Evolutionary conservation across 1,140 invertebrate species (phyloP), one percentile per base, ranked within the genome.

Genomic region (Phortica variegata): DNA sequence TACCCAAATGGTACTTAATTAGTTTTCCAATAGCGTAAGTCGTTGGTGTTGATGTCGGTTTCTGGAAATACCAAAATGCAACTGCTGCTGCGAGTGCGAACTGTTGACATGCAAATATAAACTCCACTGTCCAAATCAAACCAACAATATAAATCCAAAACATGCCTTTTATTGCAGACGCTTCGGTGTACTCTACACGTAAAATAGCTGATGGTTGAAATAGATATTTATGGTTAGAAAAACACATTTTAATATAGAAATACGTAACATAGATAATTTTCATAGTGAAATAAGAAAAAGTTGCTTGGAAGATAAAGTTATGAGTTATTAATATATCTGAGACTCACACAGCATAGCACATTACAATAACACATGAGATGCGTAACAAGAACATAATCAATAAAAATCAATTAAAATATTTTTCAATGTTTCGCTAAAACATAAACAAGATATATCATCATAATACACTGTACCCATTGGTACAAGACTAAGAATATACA

Each of bases 101-200:
- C 69, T 91, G 88, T 75, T 95, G 91, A 72, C 91, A 94, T 21
- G 88, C 89, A 54, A 93, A 84, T 54, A 95, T 93, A 69, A 95
- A 95, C 79, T 95, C 91, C 15, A 88, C 87, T 1, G 85, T 85
- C 93, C 92, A 95, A 44, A 96, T 83, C 1, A 95, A 78, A 16
- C 89, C 91, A 37, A 95, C 85, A 10, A 95, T 80, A 72, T 93
- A 92, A 47, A 93, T 83, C 90, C 91, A 95, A 87, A 92, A 94
- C 87, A 91, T 89, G 46, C 89, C 88, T 58, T 88, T 87, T 13
- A 94, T 84, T 81, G 87, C 89, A 31, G 81, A 81, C 12, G 82
- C 80, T 65, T 89, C 85, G 4, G 66, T 60, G 43, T 85, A 91
- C 54, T 88, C 83, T 20, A 89, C 81, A 3, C 84, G 75, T 12